A percentile compares a stretch with the other conserved stretches of the same genome.
Evolutionary conservation across 2,113 vertebrate species (phyloP).

Genomic region (Onychostruthus taczanowskii): DNA sequence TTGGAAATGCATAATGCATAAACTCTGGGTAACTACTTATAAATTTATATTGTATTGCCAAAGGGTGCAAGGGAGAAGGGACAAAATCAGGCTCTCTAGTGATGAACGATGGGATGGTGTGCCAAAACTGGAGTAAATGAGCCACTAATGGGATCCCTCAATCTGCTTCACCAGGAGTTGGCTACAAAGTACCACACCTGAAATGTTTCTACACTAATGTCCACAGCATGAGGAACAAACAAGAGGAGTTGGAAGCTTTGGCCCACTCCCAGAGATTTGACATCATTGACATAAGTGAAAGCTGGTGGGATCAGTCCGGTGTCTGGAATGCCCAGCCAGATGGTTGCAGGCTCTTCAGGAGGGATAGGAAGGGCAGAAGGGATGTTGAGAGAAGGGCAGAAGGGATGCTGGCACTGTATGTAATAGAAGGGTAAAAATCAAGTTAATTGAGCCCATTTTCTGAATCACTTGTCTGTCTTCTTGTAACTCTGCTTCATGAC

Average conservation of each 20-base stretch:
- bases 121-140: background rate
- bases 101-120: no score
- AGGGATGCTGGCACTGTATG: background rate
- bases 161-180: background rate
- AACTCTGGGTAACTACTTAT: background rate
- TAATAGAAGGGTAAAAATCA: background rate
- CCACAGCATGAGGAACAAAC: rapidly evolving
- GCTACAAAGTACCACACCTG: background rate
- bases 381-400: background rate
- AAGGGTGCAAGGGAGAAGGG: background rate
- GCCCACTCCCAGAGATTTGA: background rate
- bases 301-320: background rate
- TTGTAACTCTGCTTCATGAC: background rate
- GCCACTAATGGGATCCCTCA: background rate
- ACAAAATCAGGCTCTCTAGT: background rate
- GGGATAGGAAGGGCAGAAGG: background rate
- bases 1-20: background rate
- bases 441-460: slow-evolving; percentile 13
- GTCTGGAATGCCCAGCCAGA: background rate
- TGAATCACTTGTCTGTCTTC: slow-evolving; percentile 20
- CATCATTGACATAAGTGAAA: background rate
- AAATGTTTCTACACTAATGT: background rate
- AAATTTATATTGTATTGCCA: background rate
- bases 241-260: background rate
- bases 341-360: background rate